Conservation (phyloP, 2,888 invertebrate genomes). For the Leptinotarsa juncta region DNA sequence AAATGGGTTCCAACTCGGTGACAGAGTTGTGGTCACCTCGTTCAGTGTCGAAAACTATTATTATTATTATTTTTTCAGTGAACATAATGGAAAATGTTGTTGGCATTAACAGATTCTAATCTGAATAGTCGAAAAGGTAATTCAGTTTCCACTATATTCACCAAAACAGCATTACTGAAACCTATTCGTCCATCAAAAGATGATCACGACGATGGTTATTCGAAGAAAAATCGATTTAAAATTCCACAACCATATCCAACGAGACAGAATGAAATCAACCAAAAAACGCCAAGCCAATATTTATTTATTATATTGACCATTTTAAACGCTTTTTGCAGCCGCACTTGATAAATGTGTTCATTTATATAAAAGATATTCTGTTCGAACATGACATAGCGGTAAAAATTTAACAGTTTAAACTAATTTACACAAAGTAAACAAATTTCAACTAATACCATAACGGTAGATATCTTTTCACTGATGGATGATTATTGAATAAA, state of each 20-base stretch:
- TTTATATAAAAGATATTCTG: not conserved
- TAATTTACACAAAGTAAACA: constrained; percentile 10
- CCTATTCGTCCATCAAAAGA: not conserved
- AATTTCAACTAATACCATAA: not conserved
- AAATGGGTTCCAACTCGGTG: no score
- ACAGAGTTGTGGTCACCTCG: no score
- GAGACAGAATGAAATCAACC: not conserved
- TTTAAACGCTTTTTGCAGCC: not conserved
- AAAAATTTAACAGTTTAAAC: constrained; percentile 6
- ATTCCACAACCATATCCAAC: not conserved
- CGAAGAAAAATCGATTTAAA: not conserved
- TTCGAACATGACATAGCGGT: constrained; percentile 13
- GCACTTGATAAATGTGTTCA: not conserved
- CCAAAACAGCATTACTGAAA: no score
- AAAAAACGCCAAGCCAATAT: not conserved
- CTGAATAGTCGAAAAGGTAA: no score
- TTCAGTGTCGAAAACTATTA: no score
- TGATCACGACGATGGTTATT: not conserved
- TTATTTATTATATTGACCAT: not conserved
- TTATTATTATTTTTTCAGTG: no score
- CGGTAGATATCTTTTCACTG: not conserved
- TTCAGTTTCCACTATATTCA: no score
- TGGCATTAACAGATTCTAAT: no score
- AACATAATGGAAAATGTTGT: no score
- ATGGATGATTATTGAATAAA: not conserved